phyloP scores from a whole-genome alignment of 1,140 invertebrate genomes.

The Phthorimaea operculella region DNA sequence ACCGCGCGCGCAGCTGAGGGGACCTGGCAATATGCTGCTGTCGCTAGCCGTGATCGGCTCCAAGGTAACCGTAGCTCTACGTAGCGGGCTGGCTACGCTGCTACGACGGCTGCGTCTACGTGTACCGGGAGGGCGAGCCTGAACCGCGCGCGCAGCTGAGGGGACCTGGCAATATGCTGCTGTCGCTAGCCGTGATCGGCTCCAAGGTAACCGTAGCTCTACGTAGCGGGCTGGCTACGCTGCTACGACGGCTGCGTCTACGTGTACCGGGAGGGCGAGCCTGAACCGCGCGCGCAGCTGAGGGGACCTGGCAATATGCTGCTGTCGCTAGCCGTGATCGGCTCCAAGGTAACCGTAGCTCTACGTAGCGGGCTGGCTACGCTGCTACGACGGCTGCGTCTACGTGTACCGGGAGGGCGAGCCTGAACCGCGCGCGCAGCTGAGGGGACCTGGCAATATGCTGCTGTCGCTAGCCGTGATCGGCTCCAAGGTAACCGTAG shows the following conservation, averaged over 20 bases:
- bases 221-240: constrained; percentile 71
- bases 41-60: constrained; percentile 71
- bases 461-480: constrained; percentile 72
- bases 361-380: constrained; percentile 70
- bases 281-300: constrained; percentile 68
- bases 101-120: constrained; percentile 78
- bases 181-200: constrained; percentile 71
- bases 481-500: constrained; percentile 72
- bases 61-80: constrained; percentile 71
- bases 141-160: constrained; percentile 69
- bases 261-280: constrained; percentile 69
- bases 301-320: constrained; percentile 74
- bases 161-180: constrained; percentile 73
- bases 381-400: constrained; percentile 78
- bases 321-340: constrained; percentile 71
- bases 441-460: constrained; percentile 73
- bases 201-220: constrained; percentile 72
- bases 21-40: constrained; percentile 73
- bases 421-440: constrained; percentile 64
- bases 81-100: constrained; percentile 73
- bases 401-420: constrained; percentile 72
- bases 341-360: constrained; percentile 72
- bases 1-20: constrained; percentile 70
- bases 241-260: constrained; percentile 80
- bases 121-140: constrained; percentile 68